Evolutionary conservation across 2,888 invertebrate genomes (phyloP), one percentile per base, ranked within the genome.

Genomic region (Ophion ellenae): DNA sequence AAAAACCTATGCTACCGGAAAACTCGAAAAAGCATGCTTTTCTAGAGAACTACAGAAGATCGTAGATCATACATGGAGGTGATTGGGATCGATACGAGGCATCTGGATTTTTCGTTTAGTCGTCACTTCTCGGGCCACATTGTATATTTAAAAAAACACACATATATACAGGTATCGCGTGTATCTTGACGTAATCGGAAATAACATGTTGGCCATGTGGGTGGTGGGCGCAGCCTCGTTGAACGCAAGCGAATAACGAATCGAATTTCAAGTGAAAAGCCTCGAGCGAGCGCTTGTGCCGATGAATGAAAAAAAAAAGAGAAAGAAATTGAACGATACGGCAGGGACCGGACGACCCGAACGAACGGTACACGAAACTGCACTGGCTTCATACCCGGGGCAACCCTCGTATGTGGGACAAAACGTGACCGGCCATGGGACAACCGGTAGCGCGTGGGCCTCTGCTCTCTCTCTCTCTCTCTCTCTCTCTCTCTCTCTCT

Each of bases 371-470:
- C 85, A 86, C 85, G 85, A 83, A 86, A 86, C 83, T 86, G 83
- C 83, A 86, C 85, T 59, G 85, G 83, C 85, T 83, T 67, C 53
- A 36, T 82, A 82, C 82, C 81, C 80, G 66, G 82, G 85, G 83
- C 85, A 77, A 86, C 69, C 76, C 76, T 86, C 83, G 86, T 90
- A 91, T 91, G 91, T 91, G 90, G 91, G 89, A 88, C 91, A 89
- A 91, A 90, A 91, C 91, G 91, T 91, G 91, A 91, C 90, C 88
- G 84, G 82, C 80, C 84, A 86, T 59, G 77, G 73, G 83, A 75
- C 79, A 86, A 86, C 83, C 83, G 74, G 81, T 79, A 84, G 83
- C 85, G 80, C 85, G 83, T 86, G 80, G 85, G 76, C 79, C 79
- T 75, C 76, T 70, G 47, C 73, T 59, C 36, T 67, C 64, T 45